Evolutionary conservation across 1,140 invertebrate genomes (phyloP).

Genomic region (Plodia interpunctella): DNA sequence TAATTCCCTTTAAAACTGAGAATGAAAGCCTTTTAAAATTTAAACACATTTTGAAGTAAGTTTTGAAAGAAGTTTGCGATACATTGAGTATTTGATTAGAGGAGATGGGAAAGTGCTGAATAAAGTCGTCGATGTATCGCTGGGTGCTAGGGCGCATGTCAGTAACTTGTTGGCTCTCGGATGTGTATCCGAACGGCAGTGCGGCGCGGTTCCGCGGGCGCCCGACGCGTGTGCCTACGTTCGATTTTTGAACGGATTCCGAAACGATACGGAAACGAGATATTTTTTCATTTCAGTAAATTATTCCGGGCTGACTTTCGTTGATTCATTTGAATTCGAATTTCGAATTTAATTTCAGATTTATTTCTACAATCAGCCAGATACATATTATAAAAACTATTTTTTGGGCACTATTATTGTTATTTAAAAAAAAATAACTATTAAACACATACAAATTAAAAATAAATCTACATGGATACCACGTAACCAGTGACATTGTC

Average conservation of each 20-base stretch:
- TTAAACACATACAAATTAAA: too few species aligned
- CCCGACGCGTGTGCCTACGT: constrained; percentile 37
- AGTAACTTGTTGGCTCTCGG: constrained; percentile 67
- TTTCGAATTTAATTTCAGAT: background rate
- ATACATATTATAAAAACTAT: background rate
- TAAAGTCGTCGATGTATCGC: constrained; percentile 29
- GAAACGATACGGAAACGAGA: constrained; percentile 27
- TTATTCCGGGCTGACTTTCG: too few species aligned
- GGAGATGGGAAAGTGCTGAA: constrained; percentile 2
- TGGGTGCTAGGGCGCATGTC: constrained; percentile 59
- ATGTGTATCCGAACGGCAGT: constrained; percentile 54
- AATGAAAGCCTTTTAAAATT: constrained; percentile 67
- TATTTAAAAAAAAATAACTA: too few species aligned
- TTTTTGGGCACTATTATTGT: too few species aligned
- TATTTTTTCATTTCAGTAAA: constrained; percentile 9
- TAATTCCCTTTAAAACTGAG: constrained; percentile 63
- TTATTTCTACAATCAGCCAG: background rate
- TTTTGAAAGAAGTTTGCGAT: constrained; percentile 15
- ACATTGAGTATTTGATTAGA: constrained; percentile 16
- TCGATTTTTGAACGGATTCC: constrained; percentile 31
- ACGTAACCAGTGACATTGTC: constrained; percentile 27
- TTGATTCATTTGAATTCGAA: too few species aligned
- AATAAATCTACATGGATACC: constrained; percentile 42
- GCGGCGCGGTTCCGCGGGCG: constrained; percentile 54
- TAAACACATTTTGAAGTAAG: constrained; percentile 55